Base-by-base conservation (phyloP, 30 jellyfish, hydroid and myxozoan species). In the Chironex yamaguchii region DNA sequence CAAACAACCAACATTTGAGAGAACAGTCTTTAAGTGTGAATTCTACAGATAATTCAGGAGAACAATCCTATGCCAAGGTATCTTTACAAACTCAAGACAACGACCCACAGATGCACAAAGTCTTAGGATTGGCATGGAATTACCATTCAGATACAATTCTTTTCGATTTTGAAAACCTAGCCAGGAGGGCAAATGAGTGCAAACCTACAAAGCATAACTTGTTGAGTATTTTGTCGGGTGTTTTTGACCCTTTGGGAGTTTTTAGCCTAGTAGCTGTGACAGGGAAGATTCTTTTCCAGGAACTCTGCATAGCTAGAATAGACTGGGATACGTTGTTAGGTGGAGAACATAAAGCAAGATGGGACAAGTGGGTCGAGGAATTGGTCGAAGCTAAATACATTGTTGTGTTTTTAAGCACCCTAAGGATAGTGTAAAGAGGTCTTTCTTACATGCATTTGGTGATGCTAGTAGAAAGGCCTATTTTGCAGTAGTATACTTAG, bases 291-390 rank as follows among this genome's bases (percentile, higher is more conserved):
- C 13, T 76, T 51, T 50, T 31, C 4, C 84, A 76, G n/a, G 65
- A 76, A 27, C 12, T 76, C n/a, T 76, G 88, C 74, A 23, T 20
- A 6, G 17, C 0, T 3, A 76, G 52, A 22, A 14, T 49, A 49
- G 85, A 58, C 0, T 76, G 88, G 88, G 88, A 76, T 31, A 85
- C n/a, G n/a, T n/a, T n/a, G n/a, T n/a, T n/a, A n/a, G n/a, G n/a
- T n/a, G n/a, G n/a, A n/a, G n/a, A n/a, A n/a, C n/a, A n/a, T n/a
- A n/a, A n/a, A n/a, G n/a, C n/a, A n/a, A n/a, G n/a, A n/a, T n/a
- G n/a, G n/a, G n/a, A n/a, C n/a, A n/a, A n/a, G n/a, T n/a, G n/a
- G n/a, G n/a, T n/a, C n/a, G n/a, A n/a, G n/a, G n/a, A n/a, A n/a
- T n/a, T n/a, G n/a, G n/a, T n/a, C n/a, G n/a, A n/a, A n/a, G n/a